These are phyloP conservation scores for Neogobius melanostomus DNA, from an alignment of 2,113 vertebrate genomes.

Conservation along the genomic window DNA sequence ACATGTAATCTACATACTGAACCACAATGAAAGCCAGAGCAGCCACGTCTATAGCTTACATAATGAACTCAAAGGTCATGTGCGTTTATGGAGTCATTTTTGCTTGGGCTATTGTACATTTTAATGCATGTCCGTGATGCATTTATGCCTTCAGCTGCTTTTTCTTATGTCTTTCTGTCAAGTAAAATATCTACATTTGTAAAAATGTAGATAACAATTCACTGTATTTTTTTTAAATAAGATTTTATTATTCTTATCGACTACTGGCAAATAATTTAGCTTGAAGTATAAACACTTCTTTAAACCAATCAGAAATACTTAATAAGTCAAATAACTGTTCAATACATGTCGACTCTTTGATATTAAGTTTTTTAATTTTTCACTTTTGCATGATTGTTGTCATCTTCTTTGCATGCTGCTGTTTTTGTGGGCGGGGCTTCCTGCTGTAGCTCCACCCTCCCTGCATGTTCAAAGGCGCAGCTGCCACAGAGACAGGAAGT, in stretches of 20 bases:
- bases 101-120: not conserved
- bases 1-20: slow-evolving; percentile 51
- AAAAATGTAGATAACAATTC: not conserved
- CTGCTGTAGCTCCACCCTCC: slow-evolving; percentile 84
- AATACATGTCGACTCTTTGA: no score
- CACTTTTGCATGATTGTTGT: slow-evolving; percentile 45
- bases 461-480: slow-evolving; percentile 86
- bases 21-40: slow-evolving; percentile 18
- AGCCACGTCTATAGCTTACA: slow-evolving; percentile 24
- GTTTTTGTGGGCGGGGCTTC: slow-evolving; percentile 37
- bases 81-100: slow-evolving; percentile 11
- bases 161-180: not conserved
- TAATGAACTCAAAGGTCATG: slow-evolving; percentile 21
- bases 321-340: no score
- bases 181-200: not conserved
- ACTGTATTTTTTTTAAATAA: no score
- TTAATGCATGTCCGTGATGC: not conserved
- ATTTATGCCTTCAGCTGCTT: not conserved
- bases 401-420: slow-evolving; percentile 51
- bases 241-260: no score
- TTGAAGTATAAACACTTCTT: no score
- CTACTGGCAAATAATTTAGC: no score
- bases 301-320: no score
- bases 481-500: slow-evolving; percentile 78
- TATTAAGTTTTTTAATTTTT: not conserved